Evolutionary conservation across 2,888 invertebrate genomes (phyloP), one percentile per base, ranked within the genome.

Genomic region (Platycnemis pennipes): DNA sequence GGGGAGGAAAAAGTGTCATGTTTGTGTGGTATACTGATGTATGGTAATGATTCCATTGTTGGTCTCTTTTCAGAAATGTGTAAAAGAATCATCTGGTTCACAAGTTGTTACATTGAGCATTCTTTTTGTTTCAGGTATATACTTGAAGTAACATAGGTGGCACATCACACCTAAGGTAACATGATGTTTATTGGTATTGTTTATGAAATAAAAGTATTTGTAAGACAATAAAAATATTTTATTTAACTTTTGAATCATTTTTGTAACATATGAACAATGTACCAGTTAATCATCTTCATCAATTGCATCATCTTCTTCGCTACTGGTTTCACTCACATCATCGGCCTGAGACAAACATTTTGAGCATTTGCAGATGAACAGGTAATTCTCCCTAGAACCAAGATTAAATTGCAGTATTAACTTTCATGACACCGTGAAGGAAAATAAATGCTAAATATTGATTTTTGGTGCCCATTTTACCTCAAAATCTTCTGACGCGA

Each of bases 361-460:
- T 13, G 97, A 97, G 96, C 99, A 99, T 95, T 97, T 97, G 96
- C 99, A 99, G 16, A 97, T 96, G 96, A 99, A 99, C 53, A 99
- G 96, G 96, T 99, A 99, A 96, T 98, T 98, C 95, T 98, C 98
- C 69, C 98, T 98, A 45, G 31, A 44, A 42, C 87, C 86, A 63
- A 94, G 69, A 49, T 44, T 7, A 87, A 85, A 37, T 37, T 37
- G 31, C 16, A 69, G 45, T 46, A n/a, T n/a, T 63, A 46, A 37
- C 46, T 42, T 42, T 42, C 31, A 31, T 1, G 69, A 31, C 94
- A 85, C 22, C 5, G 77, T 85, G 26, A 11, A 45, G 16, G n/a
- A 22, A 77, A 8, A 16, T 94, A 11, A 1, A 63, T 63, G 26
- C 56, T 44, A n/a, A 94, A 94, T 94, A 63, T 94, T n/a, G 94